These are phyloP conservation scores for Lethrus apterus DNA, from an alignment of 1,140 invertebrate genomes.

Conservation along the genomic window DNA sequence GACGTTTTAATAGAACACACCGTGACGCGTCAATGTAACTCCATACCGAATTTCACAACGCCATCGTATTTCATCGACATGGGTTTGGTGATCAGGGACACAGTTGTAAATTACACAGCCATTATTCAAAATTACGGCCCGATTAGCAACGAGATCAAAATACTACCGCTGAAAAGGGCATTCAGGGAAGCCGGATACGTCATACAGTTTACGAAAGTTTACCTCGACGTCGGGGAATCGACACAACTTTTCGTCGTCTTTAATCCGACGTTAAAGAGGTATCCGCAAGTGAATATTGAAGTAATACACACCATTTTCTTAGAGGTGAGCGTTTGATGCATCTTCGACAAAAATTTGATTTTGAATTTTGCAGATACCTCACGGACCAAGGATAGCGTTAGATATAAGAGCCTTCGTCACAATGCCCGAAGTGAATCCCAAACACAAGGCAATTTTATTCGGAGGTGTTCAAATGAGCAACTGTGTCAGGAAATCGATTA, in stretches of 20 bases:
- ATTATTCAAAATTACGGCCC: conserved; percentile 41
- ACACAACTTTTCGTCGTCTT: conserved; percentile 31
- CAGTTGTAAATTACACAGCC: conserved; percentile 28
- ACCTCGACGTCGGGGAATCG: conserved; percentile 29
- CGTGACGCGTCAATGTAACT: conserved; percentile 25
- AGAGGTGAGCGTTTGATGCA: conserved; percentile 26
- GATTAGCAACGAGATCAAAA: conserved; percentile 25
- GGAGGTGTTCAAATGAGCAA: conserved; percentile 39
- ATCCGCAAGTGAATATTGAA: conserved; percentile 18
- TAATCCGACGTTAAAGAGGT: conserved; percentile 17
- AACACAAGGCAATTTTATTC: conserved; percentile 36
- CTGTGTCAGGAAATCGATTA: conserved; percentile 33
- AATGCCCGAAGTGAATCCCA: conserved; percentile 34
- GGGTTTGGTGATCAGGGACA: conserved; percentile 36
- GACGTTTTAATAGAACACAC: conserved; percentile 24
- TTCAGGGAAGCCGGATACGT: conserved; percentile 27
- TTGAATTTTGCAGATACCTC: conserved; percentile 5
- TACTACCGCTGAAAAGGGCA: conserved; percentile 15
- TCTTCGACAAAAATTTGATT: background rate
- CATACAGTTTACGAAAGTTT: conserved; percentile 29
- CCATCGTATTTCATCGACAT: conserved; percentile 41
- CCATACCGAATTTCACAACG: conserved; percentile 30
- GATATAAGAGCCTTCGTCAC: conserved; percentile 37
- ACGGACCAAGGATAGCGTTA: conserved; percentile 36
- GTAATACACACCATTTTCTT: conserved; percentile 32